phyloP scores from a whole-genome alignment of 2,888 invertebrate species.

The Microchrysa polita region DNA sequence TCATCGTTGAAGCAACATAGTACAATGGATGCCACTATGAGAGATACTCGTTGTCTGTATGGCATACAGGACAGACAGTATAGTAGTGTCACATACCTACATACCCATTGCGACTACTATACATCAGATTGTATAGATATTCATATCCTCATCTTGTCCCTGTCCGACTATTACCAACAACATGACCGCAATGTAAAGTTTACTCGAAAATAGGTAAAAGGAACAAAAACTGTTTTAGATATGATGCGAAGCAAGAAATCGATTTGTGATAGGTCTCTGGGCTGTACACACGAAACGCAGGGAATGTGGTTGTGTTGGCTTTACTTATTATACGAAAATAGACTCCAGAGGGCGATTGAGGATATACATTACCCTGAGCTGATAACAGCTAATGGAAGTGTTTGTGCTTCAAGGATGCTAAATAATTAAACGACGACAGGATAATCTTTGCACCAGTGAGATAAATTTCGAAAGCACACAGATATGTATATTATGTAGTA shows the following conservation, averaged over 20 bases:
- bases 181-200: not conserved
- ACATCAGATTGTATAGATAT: not conserved
- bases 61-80: constrained; percentile 2
- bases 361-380: not conserved
- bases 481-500: too few relatives aligned
- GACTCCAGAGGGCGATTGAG: not conserved
- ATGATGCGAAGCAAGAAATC: constrained; percentile 9
- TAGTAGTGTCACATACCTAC: not conserved
- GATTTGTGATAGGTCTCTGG: constrained; percentile 7
- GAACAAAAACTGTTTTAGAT: not conserved
- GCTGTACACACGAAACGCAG: not conserved
- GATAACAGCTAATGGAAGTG: constrained; percentile 5
- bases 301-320: not conserved
- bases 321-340: constrained; percentile 15
- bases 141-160: not conserved
- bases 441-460: too few relatives aligned
- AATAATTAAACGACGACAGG: not conserved
- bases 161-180: not conserved
- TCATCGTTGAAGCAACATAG: constrained; percentile 41
- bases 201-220: not conserved
- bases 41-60: constrained; percentile 24
- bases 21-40: constrained; percentile 34
- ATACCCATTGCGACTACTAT: not conserved
- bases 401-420: not conserved
- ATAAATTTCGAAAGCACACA: too few relatives aligned